Conservation (phyloP, 2,888 invertebrate species). For the Scrobipalpa costella region DNA sequence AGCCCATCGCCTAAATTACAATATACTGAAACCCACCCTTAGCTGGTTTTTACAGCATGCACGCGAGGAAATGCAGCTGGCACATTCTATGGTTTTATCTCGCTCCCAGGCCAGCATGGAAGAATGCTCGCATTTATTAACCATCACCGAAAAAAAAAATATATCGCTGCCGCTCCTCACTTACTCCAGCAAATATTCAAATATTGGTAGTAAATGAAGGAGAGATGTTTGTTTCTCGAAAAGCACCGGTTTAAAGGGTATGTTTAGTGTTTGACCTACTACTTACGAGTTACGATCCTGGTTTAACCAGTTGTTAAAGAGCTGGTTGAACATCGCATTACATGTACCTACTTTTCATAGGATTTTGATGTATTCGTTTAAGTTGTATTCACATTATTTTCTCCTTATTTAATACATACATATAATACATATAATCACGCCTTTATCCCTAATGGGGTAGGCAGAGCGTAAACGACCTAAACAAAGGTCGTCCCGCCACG, state of each 20-base stretch:
- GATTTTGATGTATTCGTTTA: not conserved
- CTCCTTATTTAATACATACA: too few species aligned
- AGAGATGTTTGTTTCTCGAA: constrained; percentile 56
- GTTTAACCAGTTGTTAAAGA: constrained; percentile 4
- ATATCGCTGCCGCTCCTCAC: not conserved
- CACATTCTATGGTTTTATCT: too few species aligned
- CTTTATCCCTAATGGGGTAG: too few species aligned
- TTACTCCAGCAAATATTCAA: constrained; percentile 45
- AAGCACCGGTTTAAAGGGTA: constrained; percentile 1
- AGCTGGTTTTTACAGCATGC: too few species aligned
- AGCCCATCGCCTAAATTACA: too few species aligned
- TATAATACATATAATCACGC: too few species aligned
- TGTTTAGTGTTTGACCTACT: constrained; percentile 18
- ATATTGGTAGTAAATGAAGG: constrained; percentile 65
- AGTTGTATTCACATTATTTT: not conserved
- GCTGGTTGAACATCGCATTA: not conserved
- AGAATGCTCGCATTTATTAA: too few species aligned
- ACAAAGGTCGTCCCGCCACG: too few species aligned
- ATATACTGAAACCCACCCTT: too few species aligned
- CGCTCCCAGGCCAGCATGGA: too few species aligned
- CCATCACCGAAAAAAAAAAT: not conserved
- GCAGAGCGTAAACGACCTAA: too few species aligned
- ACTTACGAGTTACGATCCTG: constrained; percentile 20
- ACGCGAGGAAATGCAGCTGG: too few species aligned
- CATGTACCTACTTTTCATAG: not conserved